These are phyloP conservation scores for Triplophysa tibetana DNA, from an alignment of 2,113 vertebrate species.

Conservation along the genomic window DNA sequence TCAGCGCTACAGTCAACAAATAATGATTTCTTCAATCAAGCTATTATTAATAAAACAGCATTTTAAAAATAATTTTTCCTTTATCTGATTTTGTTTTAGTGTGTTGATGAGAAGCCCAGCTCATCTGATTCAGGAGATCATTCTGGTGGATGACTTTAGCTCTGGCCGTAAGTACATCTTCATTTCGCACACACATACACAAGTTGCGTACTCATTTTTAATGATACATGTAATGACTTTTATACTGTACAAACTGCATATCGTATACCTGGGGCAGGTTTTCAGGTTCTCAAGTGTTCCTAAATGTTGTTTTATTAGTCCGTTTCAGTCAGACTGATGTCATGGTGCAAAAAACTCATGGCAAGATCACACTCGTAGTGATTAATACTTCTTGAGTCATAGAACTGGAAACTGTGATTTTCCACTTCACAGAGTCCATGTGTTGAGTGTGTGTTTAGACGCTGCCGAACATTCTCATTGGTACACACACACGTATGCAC, in stretches of 20 bases:
- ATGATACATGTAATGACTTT: too few species aligned
- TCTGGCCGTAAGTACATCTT: constrained; percentile 85
- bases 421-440: not conserved
- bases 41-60: too few species aligned
- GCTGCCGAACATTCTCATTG: not conserved
- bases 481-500: not conserved
- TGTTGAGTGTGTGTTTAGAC: not conserved
- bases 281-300: not conserved
- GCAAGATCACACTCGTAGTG: constrained; percentile 18
- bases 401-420: not conserved
- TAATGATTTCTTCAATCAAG: too few species aligned
- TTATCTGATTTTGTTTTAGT: constrained; percentile 62
- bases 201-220: too few species aligned
- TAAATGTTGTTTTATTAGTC: not conserved
- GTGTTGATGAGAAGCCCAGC: constrained; percentile 89
- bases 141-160: constrained; percentile 98
- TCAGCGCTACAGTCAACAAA: too few species aligned
- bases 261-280: too few species aligned
- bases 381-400: not conserved
- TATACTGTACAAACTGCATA: too few species aligned
- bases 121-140: constrained; percentile 90
- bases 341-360: constrained; percentile 27
- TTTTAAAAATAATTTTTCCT: not conserved
- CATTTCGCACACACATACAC: not conserved
- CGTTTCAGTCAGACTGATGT: constrained; percentile 5